A percentile compares a stretch with the other conserved stretches of the same genome.
These are phyloP conservation scores for Eriosoma lanigerum DNA, from an alignment of 1,140 invertebrate genomes.

Conservation along the genomic window DNA sequence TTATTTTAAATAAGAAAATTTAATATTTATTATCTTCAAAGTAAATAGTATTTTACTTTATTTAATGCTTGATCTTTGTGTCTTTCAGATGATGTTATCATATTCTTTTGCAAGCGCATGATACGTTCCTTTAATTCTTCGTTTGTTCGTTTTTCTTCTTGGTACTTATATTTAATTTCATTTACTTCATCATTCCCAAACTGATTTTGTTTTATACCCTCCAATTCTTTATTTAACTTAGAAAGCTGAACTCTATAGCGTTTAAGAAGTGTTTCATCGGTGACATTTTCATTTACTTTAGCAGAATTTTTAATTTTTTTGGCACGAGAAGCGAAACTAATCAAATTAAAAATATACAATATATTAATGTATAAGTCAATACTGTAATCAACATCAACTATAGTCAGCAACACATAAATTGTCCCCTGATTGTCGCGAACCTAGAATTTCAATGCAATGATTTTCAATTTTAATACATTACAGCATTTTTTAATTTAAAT, in stretches of 20 bases:
- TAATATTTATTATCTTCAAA: conserved; percentile 25
- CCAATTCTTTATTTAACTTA: conserved; percentile 60
- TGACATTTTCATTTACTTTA: conserved; percentile 70
- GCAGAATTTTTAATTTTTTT: conserved; percentile 73
- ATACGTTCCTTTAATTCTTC: conserved; percentile 56
- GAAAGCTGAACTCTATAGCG: conserved; percentile 61
- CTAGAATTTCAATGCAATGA: too few relatives aligned
- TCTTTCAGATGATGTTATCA: conserved; percentile 54
- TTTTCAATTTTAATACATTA: too few relatives aligned
- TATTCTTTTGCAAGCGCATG: conserved; percentile 55
- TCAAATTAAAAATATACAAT: conserved; percentile 39
- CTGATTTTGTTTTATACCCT: conserved; percentile 55
- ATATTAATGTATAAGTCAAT: too few relatives aligned
- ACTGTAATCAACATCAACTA: too few relatives aligned
- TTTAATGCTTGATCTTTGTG: conserved; percentile 7
- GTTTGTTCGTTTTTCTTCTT: conserved; percentile 55
- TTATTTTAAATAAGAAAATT: not conserved
- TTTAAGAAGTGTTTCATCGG: conserved; percentile 68
- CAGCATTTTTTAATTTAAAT: too few relatives aligned
- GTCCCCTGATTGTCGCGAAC: too few relatives aligned
- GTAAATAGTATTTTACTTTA: conserved; percentile 35
- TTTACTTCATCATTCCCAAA: conserved; percentile 55
- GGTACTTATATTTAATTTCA: conserved; percentile 55
- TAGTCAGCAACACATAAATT: too few relatives aligned
- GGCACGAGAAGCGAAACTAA: conserved; percentile 68